A percentile compares a stretch with the other conserved stretches of the same genome.
Evolutionary conservation across 2,797 vertebrate species (phyloP).

Genomic region (Knipowitschia caucasica): DNA sequence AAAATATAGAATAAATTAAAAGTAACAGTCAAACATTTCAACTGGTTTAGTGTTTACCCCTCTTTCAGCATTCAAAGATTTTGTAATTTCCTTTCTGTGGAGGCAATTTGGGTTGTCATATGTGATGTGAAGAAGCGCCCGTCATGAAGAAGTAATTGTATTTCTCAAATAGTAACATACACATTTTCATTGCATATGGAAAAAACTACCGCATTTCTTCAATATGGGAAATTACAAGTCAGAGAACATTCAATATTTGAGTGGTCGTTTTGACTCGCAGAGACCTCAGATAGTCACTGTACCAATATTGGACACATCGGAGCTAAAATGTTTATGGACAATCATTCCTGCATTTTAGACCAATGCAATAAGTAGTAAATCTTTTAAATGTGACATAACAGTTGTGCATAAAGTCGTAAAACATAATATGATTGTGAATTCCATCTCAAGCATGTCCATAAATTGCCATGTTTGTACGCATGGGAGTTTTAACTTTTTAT

Average conservation of each 20-base stretch:
- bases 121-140: background rate
- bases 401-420: slow-evolving; percentile 30
- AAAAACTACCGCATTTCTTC: background rate
- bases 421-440: slow-evolving; percentile 26
- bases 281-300: background rate
- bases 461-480: slow-evolving; percentile 11
- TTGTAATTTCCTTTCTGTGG: background rate
- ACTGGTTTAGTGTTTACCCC: background rate
- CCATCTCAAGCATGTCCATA: background rate
- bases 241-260: background rate
- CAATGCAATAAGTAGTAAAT: slow-evolving; percentile 10
- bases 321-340: slow-evolving; percentile 33
- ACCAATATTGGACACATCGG: slow-evolving; percentile 36
- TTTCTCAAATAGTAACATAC: background rate
- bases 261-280: background rate
- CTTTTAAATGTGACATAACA: slow-evolving; percentile 44
- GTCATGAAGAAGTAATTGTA: slow-evolving; percentile 4
- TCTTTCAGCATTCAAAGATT: background rate
- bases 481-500: slow-evolving; percentile 20
- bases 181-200: background rate
- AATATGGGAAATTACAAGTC: background rate
- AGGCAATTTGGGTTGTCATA: background rate
- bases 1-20: too few relatives aligned
- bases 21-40: too few relatives aligned
- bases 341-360: slow-evolving; percentile 16